Base-by-base conservation (phyloP, 2,888 invertebrate genomes). In the Hanleya hanleyi region DNA sequence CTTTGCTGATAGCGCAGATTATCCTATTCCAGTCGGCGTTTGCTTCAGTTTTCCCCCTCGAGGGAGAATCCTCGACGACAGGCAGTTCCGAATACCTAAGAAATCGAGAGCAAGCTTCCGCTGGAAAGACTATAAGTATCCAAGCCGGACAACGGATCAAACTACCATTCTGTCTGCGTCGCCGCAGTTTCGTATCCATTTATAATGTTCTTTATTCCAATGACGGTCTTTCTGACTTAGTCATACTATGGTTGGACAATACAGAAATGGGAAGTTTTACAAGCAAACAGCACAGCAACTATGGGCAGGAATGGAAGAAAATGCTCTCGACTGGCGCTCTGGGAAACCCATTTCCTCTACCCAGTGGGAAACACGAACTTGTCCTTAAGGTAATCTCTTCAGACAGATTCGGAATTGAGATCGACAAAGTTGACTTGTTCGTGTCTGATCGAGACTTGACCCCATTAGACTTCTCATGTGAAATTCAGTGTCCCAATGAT, bases 351-450 rank as follows among this genome's bases (percentile, higher is more conserved):
- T 71, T 76, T 51, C 51, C 38, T 4, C 70, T 82, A 6, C 49
- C 70, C n/a, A 76, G 77, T 1, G 82, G 82, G 29, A 80, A 80
- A 80, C 82, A 79, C 57, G 32, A 64, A 0, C 36, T 79, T 12
- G 67, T 65, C 61, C 77, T 79, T 72, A 69, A 47, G 22, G 47
- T 47, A 47, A 22, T n/a, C 3, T 47, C 47, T 22, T 18, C 29
- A 26, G 26, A 36, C 26, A 18, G 12, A 0, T n/a, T 29, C n/a
- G 29, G 80, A 12, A 77, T 84, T n/a, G 82, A 82, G 1, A 64
- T 84, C 12, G 84, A 84, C 70, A 75, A 80, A 47, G 67, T 83
- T 2, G 77, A 79, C 26, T 69, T 84, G 5, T 74, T 78, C 7
- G 66, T 84, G 3, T 71, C 74, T 9, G 84, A 83, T 41, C 67